Base-by-base conservation (phyloP, 2,797 vertebrate species). In the Amblyraja radiata region DNA sequence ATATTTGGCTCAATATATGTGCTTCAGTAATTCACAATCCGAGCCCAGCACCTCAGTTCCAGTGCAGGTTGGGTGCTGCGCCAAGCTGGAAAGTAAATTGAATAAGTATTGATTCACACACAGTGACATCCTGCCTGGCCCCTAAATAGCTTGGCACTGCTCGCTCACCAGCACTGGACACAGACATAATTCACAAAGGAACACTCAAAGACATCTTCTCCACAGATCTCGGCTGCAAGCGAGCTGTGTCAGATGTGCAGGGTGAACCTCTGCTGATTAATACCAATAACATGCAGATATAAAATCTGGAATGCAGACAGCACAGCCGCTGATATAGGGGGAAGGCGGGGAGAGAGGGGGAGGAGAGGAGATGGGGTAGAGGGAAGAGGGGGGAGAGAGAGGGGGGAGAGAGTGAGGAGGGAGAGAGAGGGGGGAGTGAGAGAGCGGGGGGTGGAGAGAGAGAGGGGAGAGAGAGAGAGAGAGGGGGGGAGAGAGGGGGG, bases 121-220 rank as follows among this genome's bases (percentile, higher is more conserved):
- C 10, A 58, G 16, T 84, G 81, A 84, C 81, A 54, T 23, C 21
- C 10, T 46, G 81, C 81, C 81, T 25, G 3, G 14, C 90, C 39
- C 39, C 71, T 54, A 74, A 58, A 92, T 92, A 92, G 71, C 90
- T 71, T 92, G 71, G 36, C 90, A 92, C 71, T 58, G 90, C 23
- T 28, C 46, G 7, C 32, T 28, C 28, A 73, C 13, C 71, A 92
- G 39, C 4, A 58, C 71, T 13, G 13, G 36, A 73, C 90, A 28
- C 71, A 28, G 71, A 23, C 36, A 92, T 39, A 73, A 86, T n/a
- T 28, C 36, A 90, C 88, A 92, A 92, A 92, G 71, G 23, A 73
- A 90, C 61, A 39, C 46, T 90, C 7, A 65, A 71, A 90, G 86
- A 68, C 74, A 91, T 73, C 8, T 39, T 71, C 88, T 73, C 68